phyloP scores from a whole-genome alignment of 53 echinoderm and acorn worm genomes.

The Mesocentrotus franciscanus region DNA sequence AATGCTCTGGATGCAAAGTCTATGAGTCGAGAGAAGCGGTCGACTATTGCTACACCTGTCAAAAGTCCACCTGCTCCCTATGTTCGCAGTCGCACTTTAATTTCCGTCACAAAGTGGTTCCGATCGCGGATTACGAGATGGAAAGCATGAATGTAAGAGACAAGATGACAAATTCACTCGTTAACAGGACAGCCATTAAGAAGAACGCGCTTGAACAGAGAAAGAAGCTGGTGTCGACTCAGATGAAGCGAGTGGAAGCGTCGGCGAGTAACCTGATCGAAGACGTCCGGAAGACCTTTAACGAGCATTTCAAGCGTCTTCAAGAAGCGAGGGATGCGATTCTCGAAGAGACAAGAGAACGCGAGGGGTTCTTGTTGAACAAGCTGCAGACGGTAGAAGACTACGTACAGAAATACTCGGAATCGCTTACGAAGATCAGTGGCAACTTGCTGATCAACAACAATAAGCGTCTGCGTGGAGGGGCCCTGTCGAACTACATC shows the following conservation, averaged over 20 bases:
- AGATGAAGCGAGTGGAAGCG: conserved; percentile 31
- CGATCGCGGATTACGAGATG: conserved; percentile 1
- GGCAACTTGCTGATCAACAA: conserved; percentile 1
- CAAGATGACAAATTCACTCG: conserved; percentile 7
- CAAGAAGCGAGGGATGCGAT: not conserved
- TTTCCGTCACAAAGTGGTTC: conserved; percentile 21
- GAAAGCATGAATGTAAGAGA: conserved; percentile 46
- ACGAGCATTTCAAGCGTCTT: not conserved
- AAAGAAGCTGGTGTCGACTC: conserved; percentile 1
- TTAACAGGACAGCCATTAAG: conserved; percentile 7
- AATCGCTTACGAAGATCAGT: conserved; percentile 18
- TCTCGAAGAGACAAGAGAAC: conserved; percentile 22
- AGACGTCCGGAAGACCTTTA: not conserved
- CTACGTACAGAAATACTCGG: not conserved
- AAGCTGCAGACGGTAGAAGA: conserved; percentile 31
- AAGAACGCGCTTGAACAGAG: conserved; percentile 38
- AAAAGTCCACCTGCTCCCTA: conserved; percentile 32
- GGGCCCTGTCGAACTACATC: conserved; percentile 20
- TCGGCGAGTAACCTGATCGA: not conserved
- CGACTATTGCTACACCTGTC: conserved; percentile 36
- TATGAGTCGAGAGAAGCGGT: conserved; percentile 48
- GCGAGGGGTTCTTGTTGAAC: conserved; percentile 40
- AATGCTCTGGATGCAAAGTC: not conserved
- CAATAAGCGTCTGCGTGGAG: conserved; percentile 28
- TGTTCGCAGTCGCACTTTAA: conserved; percentile 40